Conservation (phyloP, 35 echinoderm and acorn worm species). For the Antedon bifida region DNA sequence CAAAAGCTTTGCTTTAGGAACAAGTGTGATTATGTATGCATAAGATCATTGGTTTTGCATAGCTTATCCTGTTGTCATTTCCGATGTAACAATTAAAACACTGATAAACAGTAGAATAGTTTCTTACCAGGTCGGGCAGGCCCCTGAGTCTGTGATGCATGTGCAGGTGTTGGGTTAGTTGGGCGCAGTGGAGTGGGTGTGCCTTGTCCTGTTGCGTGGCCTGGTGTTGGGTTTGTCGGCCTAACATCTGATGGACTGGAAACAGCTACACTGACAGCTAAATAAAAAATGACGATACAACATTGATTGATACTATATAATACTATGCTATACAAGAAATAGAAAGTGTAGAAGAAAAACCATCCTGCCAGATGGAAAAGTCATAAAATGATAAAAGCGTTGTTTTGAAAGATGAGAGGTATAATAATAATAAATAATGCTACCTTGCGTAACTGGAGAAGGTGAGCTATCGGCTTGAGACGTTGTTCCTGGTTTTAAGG, state of each 20-base stretch:
- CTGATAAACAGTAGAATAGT: too few species aligned
- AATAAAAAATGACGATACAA: background rate
- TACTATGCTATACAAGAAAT: too few species aligned
- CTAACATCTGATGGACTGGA: conserved; percentile 81
- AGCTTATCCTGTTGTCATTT: too few species aligned
- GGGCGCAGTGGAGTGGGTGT: conserved; percentile 80
- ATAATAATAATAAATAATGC: background rate
- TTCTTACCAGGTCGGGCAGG: conserved; percentile 64
- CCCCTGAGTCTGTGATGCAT: conserved; percentile 47
- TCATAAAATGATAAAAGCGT: too few species aligned
- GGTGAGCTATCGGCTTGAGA: background rate
- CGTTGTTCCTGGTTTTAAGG: background rate
- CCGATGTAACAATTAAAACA: too few species aligned
- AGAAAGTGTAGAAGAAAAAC: too few species aligned
- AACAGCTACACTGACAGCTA: background rate
- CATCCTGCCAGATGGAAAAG: too few species aligned
- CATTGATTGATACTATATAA: background rate
- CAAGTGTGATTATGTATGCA: too few species aligned
- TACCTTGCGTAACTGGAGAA: background rate
- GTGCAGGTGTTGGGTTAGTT: conserved; percentile 85
- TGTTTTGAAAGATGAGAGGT: too few species aligned
- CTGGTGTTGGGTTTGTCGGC: conserved; percentile 83
- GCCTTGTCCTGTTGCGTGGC: conserved; percentile 69
- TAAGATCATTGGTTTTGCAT: too few species aligned
- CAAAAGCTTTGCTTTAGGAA: too few species aligned